Evolutionary conservation across 2,888 invertebrate genomes (phyloP).

Genomic region (Scelioninae gen. 1): DNA sequence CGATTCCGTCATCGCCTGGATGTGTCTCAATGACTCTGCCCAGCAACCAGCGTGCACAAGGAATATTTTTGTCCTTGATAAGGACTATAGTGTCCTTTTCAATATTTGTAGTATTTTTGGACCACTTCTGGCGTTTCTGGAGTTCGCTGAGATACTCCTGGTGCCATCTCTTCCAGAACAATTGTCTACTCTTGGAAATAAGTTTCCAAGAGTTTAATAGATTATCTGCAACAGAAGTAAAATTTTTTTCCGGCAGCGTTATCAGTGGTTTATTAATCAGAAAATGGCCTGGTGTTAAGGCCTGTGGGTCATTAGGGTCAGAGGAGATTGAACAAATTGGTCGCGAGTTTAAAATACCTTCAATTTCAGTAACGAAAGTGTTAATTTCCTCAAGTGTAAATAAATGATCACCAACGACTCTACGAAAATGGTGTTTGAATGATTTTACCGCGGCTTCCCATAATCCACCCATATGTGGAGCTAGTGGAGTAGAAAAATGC

Average conservation of each 20-base stretch:
- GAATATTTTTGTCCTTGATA: no score
- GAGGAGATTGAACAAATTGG: slow-evolving; percentile 1
- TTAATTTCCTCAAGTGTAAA: no score
- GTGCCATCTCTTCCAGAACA: slow-evolving; percentile 6
- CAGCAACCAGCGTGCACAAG: slow-evolving; percentile 5
- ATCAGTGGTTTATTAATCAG: slow-evolving; percentile 2
- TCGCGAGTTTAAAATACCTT: no score
- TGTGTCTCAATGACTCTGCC: slow-evolving; percentile 9
- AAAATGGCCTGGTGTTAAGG: slow-evolving; percentile 7
- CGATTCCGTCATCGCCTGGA: slow-evolving; percentile 25
- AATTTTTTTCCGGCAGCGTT: slow-evolving; percentile 20
- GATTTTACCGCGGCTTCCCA: no score
- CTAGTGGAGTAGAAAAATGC: no score
- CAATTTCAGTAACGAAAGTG: no score
- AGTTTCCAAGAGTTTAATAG: no score
- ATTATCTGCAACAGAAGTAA: no score
- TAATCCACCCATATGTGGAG: no score
- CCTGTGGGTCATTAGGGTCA: slow-evolving; percentile 19
- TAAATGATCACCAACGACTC: no score
- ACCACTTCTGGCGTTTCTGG: slow-evolving; percentile 62
- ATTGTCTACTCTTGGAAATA: not conserved
- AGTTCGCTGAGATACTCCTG: slow-evolving; percentile 8
- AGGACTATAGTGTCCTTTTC: not conserved
- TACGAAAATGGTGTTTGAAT: no score
- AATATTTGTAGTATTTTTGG: not conserved